Percentiles rank a stretch among this genome's conserved stretches.
Evolutionary conservation across 2,113 vertebrate species (phyloP).

Genomic region (Sus scrofa): T2T-Sscrofa CM000825.6:46603001-46603500

Average conservation of each 20-base stretch:
- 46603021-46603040: no score
- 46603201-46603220: neutral
- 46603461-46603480: neutral
- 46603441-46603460: neutral
- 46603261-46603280: no score
- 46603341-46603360: fast-evolving
- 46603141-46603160: neutral
- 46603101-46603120: neutral
- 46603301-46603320: neutral
- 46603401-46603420: neutral
- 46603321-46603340: neutral
- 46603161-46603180: no score
- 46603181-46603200: neutral
- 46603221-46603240: no score
- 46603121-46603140: fast-evolving
- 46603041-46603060: no score
- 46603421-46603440: neutral
- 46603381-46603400: neutral
- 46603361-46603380: neutral
- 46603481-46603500: no score
- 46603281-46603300: neutral
- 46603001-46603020: no score
- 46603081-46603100: no score
- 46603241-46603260: neutral
- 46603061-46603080: no score